A percentile compares a stretch with the other conserved stretches of the same genome.
These are phyloP conservation scores for Sternarchorhynchus goeldii DNA, from an alignment of 2,797 vertebrate genomes.

Conservation along the genomic window DNA sequence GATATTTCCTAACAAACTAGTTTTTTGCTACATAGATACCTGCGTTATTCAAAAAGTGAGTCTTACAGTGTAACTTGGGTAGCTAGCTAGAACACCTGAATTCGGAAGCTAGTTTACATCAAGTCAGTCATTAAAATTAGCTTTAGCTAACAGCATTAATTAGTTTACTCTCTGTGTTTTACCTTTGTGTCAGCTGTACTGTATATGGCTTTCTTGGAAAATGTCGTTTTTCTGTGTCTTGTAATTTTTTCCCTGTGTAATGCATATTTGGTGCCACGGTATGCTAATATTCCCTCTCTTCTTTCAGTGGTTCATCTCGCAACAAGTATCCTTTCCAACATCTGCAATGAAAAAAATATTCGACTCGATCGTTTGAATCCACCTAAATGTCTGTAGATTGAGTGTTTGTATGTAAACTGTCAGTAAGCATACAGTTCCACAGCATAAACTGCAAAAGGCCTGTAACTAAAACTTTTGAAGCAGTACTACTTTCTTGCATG, in stretches of 20 bases:
- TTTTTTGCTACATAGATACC: neutral
- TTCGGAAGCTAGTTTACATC: neutral
- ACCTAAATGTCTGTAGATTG: neutral
- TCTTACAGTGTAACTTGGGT: no score
- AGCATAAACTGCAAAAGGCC: neutral
- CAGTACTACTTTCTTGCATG: neutral
- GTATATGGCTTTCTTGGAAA: neutral
- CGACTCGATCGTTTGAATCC: neutral
- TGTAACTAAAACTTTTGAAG: slow-evolving; percentile 8
- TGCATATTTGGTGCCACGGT: neutral
- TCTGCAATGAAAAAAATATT: neutral
- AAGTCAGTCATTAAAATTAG: neutral
- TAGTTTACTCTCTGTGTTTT: neutral
- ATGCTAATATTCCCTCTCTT: slow-evolving; percentile 33
- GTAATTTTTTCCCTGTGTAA: neutral
- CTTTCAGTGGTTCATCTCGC: slow-evolving; percentile 79
- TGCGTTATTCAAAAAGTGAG: no score
- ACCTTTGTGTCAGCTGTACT: neutral
- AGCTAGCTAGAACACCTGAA: no score
- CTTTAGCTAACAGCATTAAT: neutral
- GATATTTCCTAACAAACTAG: neutral
- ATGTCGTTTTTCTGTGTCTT: neutral
- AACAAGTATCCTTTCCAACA: slow-evolving; percentile 73
- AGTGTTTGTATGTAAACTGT: neutral
- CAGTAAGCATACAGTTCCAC: neutral